phyloP scores from a whole-genome alignment of 2,797 vertebrate genomes.

The Phoeniculus purpureus region DNA sequence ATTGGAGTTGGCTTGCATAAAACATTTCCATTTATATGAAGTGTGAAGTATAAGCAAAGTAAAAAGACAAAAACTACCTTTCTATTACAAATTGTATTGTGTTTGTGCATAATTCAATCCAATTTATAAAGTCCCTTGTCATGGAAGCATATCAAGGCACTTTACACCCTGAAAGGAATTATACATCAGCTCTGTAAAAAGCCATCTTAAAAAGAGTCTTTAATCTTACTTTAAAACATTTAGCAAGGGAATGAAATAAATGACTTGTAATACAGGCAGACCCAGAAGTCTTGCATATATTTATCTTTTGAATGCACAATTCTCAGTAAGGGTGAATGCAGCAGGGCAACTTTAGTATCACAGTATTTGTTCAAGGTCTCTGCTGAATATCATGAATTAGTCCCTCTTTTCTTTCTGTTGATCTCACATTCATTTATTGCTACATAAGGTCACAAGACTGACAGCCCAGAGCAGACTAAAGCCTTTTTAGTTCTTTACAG shows the following conservation, averaged over 20 bases:
- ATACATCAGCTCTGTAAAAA: conserved; percentile 37
- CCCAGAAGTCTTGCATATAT: conserved; percentile 16
- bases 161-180: conserved; percentile 24
- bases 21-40: not conserved
- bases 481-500: not conserved
- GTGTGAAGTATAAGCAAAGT: not conserved
- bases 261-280: not conserved
- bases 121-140: conserved; percentile 41
- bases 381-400: not conserved
- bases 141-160: conserved; percentile 10
- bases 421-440: not conserved
- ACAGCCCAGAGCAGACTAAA: conserved; percentile 7
- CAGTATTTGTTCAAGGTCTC: conserved; percentile 7
- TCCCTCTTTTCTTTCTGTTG: not conserved
- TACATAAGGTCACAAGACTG: not conserved
- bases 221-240: conserved; percentile 57
- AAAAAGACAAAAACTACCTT: conserved; percentile 17
- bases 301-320: conserved; percentile 29
- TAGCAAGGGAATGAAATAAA: conserved; percentile 44
- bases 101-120: conserved; percentile 1
- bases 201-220: conserved; percentile 8
- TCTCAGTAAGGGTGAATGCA: not conserved
- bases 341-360: not conserved
- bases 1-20: not conserved
- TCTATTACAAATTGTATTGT: conserved; percentile 10